Conservation (phyloP, 2,888 invertebrate genomes). For the Agrochola macilenta region DNA sequence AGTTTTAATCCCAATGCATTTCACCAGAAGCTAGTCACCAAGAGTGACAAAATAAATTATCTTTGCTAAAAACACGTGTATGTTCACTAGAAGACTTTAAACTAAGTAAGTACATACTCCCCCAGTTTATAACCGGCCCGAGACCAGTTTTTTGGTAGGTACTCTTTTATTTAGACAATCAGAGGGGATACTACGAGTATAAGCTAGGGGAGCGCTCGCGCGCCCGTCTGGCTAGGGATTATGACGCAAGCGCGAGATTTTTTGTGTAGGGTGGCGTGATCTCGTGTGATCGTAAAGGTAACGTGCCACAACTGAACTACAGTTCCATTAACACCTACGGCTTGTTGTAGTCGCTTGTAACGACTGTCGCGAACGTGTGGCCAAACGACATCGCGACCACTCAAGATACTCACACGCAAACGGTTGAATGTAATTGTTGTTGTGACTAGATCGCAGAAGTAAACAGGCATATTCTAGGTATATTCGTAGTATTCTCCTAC, state of each 20-base stretch:
- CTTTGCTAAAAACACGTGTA: not conserved
- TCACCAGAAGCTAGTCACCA: not conserved
- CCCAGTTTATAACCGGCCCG: slow-evolving; percentile 29
- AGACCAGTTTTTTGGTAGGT: slow-evolving; percentile 1
- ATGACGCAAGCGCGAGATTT: slow-evolving; percentile 26
- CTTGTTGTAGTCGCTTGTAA: not conserved
- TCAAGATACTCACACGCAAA: not conserved
- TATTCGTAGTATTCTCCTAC: too few species aligned
- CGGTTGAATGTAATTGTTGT: not conserved
- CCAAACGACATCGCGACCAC: too few species aligned
- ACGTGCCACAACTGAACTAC: not conserved
- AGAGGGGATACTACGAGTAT: slow-evolving; percentile 26
- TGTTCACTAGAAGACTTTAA: not conserved
- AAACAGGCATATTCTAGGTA: too few species aligned
- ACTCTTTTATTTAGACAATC: slow-evolving; percentile 47
- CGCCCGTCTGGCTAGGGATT: slow-evolving; percentile 27
- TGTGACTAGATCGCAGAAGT: not conserved
- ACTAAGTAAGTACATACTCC: not conserved
- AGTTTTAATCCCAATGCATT: too few species aligned
- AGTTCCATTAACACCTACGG: not conserved
- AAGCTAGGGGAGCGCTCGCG: slow-evolving; percentile 35
- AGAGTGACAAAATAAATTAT: not conserved
- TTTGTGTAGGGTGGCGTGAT: slow-evolving; percentile 15
- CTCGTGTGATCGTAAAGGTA: slow-evolving; percentile 5
- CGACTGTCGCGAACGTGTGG: not conserved